Base-by-base conservation (phyloP, 1,140 invertebrate species). In the Drosophila littoralis region DNA sequence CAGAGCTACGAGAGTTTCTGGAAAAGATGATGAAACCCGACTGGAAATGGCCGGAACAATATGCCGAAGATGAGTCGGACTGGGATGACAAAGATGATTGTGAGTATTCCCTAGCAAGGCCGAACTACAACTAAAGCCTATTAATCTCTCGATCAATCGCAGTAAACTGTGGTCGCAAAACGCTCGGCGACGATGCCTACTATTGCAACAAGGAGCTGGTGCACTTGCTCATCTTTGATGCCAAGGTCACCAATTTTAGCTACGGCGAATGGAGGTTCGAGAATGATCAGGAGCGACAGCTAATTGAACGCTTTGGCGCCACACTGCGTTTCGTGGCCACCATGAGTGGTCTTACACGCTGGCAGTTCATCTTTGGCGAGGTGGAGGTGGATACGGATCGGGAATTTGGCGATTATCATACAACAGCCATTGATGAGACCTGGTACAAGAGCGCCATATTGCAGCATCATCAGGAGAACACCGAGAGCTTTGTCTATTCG, bases 361-460 rank as follows among this genome's bases (percentile, higher is more conserved):
- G 97, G 97, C 95, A 97, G 89, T 94, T 96, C 75, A 94, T 96
- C 6, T 94, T 93, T 71, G 94, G 94, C 28, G 93, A 94, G 17
- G 92, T 90, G 51, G 91, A 92, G 51, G 90, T 92, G 10, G 83
- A 90, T 0, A 81, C 84, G 43, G 91, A 90, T 84, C 96, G 95
- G 9, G 95, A 96, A 66, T 98, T 98, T 90, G 96, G 97, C 17
- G 95, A 97, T 76, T 92, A 94, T 22, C 95, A 98, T 91, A 95
- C 94, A 12, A 94, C 94, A 58, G 96, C 97, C 0, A 97, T 98
- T 15, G 97, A 98, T 90, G 97, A 98, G 91, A 95, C 96, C 0
- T 99, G 97, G 96, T 99, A 99, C 90, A 96, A 96, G 90, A 95
- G 96, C 51, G 97, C 98, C 2, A 97, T 98, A 4, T 94, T 98